Conservation (phyloP, 2,888 invertebrate genomes). For the Dusona sp. region DNA sequence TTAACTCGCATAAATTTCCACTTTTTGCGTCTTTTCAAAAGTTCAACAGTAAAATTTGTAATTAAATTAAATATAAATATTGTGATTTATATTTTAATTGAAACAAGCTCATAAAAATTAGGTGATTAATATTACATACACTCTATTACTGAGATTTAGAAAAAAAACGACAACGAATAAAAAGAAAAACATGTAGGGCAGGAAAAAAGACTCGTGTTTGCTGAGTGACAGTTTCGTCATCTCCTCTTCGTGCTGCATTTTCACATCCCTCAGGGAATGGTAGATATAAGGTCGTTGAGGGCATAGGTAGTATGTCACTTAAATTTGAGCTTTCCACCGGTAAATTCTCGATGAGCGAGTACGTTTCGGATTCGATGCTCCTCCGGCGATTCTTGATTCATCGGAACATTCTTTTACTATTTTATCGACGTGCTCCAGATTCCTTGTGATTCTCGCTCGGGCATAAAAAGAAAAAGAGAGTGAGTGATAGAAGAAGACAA, state of each 20-base stretch:
- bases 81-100: background rate
- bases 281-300: constrained; percentile 26
- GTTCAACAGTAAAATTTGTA: too few relatives aligned
- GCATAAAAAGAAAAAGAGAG: constrained; percentile 21
- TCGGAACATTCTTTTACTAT: constrained; percentile 68
- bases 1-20: too few relatives aligned
- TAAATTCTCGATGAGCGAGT: constrained; percentile 62
- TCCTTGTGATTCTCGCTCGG: constrained; percentile 58
- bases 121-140: background rate
- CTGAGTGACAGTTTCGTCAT: constrained; percentile 24
- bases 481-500: background rate
- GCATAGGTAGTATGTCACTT: constrained; percentile 61
- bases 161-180: background rate
- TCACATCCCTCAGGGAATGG: constrained; percentile 8
- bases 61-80: too few relatives aligned
- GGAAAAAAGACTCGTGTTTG: background rate
- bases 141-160: too few relatives aligned
- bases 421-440: constrained; percentile 71
- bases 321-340: constrained; percentile 66
- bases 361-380: constrained; percentile 37
- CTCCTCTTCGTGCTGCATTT: background rate
- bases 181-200: constrained; percentile 6
- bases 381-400: constrained; percentile 67
- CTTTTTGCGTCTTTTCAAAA: too few relatives aligned
- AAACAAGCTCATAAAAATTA: background rate